These are phyloP conservation scores for Tetheella fluctuosa DNA, from an alignment of 2,888 invertebrate genomes.

Conservation along the genomic window DNA sequence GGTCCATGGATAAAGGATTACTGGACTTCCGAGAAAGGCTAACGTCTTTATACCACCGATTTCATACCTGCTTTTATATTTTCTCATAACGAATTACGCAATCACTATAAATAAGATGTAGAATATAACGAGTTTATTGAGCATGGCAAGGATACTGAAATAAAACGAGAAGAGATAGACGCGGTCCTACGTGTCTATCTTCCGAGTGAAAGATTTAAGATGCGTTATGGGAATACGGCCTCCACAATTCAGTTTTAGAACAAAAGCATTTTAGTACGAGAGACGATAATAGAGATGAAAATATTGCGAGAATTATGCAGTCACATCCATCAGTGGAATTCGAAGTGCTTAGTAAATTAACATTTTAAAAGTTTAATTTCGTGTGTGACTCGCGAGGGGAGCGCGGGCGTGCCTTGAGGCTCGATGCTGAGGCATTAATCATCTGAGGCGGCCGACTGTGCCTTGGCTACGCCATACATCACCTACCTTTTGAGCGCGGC, in stretches of 20 bases:
- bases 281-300: slow-evolving; percentile 39
- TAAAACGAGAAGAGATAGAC: slow-evolving; percentile 16
- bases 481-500: slow-evolving; percentile 64
- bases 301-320: slow-evolving; percentile 24
- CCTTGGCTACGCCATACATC: slow-evolving; percentile 60
- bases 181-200: slow-evolving; percentile 10
- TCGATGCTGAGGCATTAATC: slow-evolving; percentile 65
- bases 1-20: slow-evolving; percentile 60
- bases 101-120: slow-evolving; percentile 59
- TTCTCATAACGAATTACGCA: slow-evolving; percentile 50
- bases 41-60: slow-evolving; percentile 52
- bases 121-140: slow-evolving; percentile 16
- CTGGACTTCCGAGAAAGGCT: slow-evolving; percentile 62
- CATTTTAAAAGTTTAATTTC: slow-evolving; percentile 58
- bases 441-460: slow-evolving; percentile 56
- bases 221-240: slow-evolving; percentile 29
- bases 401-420: slow-evolving; percentile 49
- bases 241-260: slow-evolving; percentile 29
- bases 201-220: slow-evolving; percentile 46
- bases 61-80: slow-evolving; percentile 47
- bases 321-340: slow-evolving; percentile 44
- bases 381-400: slow-evolving; percentile 35
- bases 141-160: slow-evolving; percentile 19
- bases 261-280: slow-evolving; percentile 38
- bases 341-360: slow-evolving; percentile 54